These are phyloP conservation scores for Caenorhabditis sp. DNA, from an alignment of 2,888 invertebrate species.

Conservation along the genomic window DNA sequence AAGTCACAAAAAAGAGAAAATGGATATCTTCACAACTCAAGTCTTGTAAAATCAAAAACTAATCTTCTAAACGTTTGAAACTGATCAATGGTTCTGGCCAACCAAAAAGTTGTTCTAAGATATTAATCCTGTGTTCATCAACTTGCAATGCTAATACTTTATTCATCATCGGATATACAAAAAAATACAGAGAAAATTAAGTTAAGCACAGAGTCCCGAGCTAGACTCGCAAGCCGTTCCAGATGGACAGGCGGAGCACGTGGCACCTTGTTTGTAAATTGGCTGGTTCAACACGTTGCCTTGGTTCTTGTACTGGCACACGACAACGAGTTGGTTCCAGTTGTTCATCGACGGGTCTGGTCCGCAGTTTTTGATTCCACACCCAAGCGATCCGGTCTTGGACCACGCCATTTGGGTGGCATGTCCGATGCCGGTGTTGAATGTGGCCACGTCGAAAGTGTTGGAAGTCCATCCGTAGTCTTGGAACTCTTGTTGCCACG, in stretches of 20 bases:
- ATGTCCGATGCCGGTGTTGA: slow-evolving; percentile 24
- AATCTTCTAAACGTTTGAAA: too few relatives aligned
- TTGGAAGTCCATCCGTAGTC: slow-evolving; percentile 24
- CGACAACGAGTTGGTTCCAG: neutral
- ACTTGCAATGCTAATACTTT: too few relatives aligned
- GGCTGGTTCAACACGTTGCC: slow-evolving; percentile 28
- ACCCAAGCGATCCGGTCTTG: slow-evolving; percentile 10
- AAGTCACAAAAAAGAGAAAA: too few relatives aligned
- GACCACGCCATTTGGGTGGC: slow-evolving; percentile 23
- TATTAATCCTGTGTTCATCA: too few relatives aligned
- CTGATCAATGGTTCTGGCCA: too few relatives aligned
- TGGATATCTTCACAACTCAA: too few relatives aligned
- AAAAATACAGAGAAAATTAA: neutral
- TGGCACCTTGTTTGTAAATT: slow-evolving; percentile 41
- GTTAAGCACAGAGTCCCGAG: slow-evolving; percentile 51
- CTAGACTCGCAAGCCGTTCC: slow-evolving; percentile 38
- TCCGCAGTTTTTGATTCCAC: slow-evolving; percentile 13
- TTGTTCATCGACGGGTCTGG: slow-evolving; percentile 2
- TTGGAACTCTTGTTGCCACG: slow-evolving; percentile 17
- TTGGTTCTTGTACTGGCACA: slow-evolving; percentile 6
- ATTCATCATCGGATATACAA: slow-evolving; percentile 1
- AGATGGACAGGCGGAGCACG: slow-evolving; percentile 45
- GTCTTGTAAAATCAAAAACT: too few relatives aligned
- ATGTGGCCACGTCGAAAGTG: neutral
- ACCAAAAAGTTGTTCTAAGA: too few relatives aligned